phyloP scores from a whole-genome alignment of 2,797 vertebrate genomes.

The Sebastes minor region DNA sequence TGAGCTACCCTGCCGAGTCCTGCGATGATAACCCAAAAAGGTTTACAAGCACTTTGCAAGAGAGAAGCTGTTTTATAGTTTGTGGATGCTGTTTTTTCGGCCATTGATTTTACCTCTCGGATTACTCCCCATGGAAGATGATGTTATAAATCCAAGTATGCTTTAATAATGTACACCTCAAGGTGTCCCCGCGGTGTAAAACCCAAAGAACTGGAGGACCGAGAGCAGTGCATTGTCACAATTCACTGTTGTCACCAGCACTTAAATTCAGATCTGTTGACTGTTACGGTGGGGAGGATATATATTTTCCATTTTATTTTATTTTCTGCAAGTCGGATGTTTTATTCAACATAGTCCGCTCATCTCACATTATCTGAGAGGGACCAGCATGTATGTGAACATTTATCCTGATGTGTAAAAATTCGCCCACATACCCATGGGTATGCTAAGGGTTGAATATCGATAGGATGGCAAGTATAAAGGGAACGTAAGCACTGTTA shows the following conservation, averaged over 20 bases:
- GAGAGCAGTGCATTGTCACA: conserved; percentile 30
- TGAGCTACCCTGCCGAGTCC: conserved; percentile 36
- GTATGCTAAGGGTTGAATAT: conserved; percentile 68
- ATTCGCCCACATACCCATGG: conserved; percentile 63
- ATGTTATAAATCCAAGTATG: conserved; percentile 68
- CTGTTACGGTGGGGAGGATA: conserved; percentile 22
- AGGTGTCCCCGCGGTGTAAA: conserved; percentile 63
- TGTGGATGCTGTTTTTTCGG: conserved; percentile 56
- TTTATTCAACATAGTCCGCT: conserved; percentile 54
- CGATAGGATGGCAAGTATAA: conserved; percentile 72
- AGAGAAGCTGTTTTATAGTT: conserved; percentile 64
- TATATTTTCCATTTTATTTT: conserved; percentile 20
- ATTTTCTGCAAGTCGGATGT: conserved; percentile 41
- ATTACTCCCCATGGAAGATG: conserved; percentile 64
- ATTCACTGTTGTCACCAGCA: conserved; percentile 42
- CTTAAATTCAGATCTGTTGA: conserved; percentile 50
- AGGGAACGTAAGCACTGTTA: conserved; percentile 74
- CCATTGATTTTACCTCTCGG: conserved; percentile 71
- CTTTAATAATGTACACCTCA: conserved; percentile 70
- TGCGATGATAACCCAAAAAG: conserved; percentile 58
- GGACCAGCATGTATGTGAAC: conserved; percentile 47
- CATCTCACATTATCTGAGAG: conserved; percentile 48
- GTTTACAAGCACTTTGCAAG: conserved; percentile 71
- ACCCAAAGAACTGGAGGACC: conserved; percentile 30
- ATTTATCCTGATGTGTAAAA: conserved; percentile 61